Conservation (phyloP, 2,888 invertebrate genomes). For the Carterocephalus palaemon region DNA sequence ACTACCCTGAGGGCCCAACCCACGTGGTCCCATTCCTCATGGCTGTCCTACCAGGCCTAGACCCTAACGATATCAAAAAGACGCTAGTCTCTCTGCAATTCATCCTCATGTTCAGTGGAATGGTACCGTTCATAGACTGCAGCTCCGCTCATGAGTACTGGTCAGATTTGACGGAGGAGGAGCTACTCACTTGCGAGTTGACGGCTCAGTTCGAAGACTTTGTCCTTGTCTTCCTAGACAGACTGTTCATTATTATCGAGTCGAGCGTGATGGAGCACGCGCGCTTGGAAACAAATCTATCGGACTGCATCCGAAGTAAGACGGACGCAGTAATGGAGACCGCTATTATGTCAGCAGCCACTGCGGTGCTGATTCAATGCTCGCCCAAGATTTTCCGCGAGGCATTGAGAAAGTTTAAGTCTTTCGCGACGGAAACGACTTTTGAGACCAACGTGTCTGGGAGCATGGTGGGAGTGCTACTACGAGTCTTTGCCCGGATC, state of each 20-base stretch:
- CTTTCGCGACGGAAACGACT: slow-evolving; percentile 86
- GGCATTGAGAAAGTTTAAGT: slow-evolving; percentile 86
- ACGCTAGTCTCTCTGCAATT: slow-evolving; percentile 87
- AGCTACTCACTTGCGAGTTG: slow-evolving; percentile 85
- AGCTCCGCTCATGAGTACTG: slow-evolving; percentile 85
- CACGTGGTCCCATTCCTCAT: slow-evolving; percentile 90
- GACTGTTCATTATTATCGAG: slow-evolving; percentile 84
- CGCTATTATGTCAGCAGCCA: slow-evolving; percentile 83
- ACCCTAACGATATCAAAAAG: slow-evolving; percentile 91
- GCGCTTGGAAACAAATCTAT: slow-evolving; percentile 80
- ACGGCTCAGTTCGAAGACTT: slow-evolving; percentile 95
- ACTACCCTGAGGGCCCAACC: slow-evolving; percentile 86
- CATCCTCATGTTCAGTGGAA: slow-evolving; percentile 85
- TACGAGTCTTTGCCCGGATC: slow-evolving; percentile 82
- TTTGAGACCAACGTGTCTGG: slow-evolving; percentile 92
- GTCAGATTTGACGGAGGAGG: slow-evolving; percentile 86
- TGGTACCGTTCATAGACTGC: slow-evolving; percentile 92
- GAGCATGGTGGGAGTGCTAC: slow-evolving; percentile 85
- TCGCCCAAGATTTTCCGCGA: slow-evolving; percentile 81
- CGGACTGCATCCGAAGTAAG: slow-evolving; percentile 80
- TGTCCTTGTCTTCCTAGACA: slow-evolving; percentile 89
- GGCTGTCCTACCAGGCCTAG: slow-evolving; percentile 91
- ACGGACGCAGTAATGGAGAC: slow-evolving; percentile 85
- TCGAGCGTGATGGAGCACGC: slow-evolving; percentile 84
- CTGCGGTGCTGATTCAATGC: slow-evolving; percentile 84